Base-by-base conservation (phyloP, 1,140 invertebrate genomes). In the Callitettix versicolor region DNA sequence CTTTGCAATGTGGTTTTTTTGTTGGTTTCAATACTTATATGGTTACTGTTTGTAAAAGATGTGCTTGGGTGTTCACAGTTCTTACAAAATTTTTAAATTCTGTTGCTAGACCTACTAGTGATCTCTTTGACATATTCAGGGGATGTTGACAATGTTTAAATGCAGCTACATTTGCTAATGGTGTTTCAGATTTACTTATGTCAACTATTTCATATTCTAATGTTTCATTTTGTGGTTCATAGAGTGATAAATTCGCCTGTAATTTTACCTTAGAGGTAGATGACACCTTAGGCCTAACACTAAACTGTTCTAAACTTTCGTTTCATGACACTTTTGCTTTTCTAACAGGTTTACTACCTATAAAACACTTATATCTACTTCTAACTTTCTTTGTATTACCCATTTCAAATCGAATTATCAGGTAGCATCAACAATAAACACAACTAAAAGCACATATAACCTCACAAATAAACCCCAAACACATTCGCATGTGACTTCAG, bases 131-230 rank as follows among this genome's bases (percentile, higher is more conserved):
- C 11, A 52, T 7, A 17, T 22, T 2, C n/a, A 52, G 12, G 11
- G 1, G 9, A 3, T 30, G 2, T 6, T 52, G 34, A 22, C 50
- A 52, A 11, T 9, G 15, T 18, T 38, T 52, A 40, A 26, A 52
- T 2, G 38, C 50, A 38, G 30, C 20, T 11, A 52, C n/a, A 2
- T 52, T 18, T 9, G 3, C 1, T 36, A 52, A 52, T 2, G 38
- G 9, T 1, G 1, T 38, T 52, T 38, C 50, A 3, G 38, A 5
- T 11, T 40, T n/a, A 14, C 17, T 11, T 2, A 52, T 11, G 20
- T 52, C 15, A 38, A 52, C 34, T 52, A 52, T 38, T 15, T 52
- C 50, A 52, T 52, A 52, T 15, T 38, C 24, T 52, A 52, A 15
- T 6, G 7, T 38, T n/a, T 40, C 18, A 17, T 38, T 14, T 14